These are phyloP conservation scores for Champsocephalus esox DNA, from an alignment of 2,797 vertebrate genomes.

Conservation along the genomic window DNA sequence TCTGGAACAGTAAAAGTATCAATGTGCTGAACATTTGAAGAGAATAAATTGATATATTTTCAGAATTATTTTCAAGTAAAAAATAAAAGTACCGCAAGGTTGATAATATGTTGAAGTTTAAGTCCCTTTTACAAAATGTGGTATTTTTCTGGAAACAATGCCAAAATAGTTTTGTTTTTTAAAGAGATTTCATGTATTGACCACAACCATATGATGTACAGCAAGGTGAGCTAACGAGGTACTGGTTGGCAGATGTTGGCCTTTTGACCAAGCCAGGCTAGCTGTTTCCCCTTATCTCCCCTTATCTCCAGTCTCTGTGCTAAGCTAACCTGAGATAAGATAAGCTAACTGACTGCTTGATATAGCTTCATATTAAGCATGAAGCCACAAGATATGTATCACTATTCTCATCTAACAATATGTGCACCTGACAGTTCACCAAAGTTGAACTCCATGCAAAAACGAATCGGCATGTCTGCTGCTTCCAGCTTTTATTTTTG, in stretches of 20 bases:
- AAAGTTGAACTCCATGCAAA: no score
- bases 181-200: neutral
- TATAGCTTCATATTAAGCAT: neutral
- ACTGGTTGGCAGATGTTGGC: neutral
- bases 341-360: neutral
- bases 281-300: slow-evolving; percentile 3
- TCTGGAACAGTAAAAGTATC: slow-evolving; percentile 5
- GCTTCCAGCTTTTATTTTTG: no score
- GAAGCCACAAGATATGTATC: no score
- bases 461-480: no score
- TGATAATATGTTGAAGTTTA: no score
- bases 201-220: no score
- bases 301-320: slow-evolving; percentile 1
- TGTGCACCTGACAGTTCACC: no score
- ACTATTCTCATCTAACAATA: no score
- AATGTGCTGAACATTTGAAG: neutral
- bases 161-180: neutral
- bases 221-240: no score
- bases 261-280: no score
- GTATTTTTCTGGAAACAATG: neutral
- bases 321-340: slow-evolving; percentile 26
- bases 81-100: neutral
- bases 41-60: no score
- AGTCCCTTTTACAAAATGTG: neutral
- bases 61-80: no score